These are phyloP conservation scores for Zelleria hepariella DNA, from an alignment of 2,888 invertebrate genomes.

Conservation along the genomic window DNA sequence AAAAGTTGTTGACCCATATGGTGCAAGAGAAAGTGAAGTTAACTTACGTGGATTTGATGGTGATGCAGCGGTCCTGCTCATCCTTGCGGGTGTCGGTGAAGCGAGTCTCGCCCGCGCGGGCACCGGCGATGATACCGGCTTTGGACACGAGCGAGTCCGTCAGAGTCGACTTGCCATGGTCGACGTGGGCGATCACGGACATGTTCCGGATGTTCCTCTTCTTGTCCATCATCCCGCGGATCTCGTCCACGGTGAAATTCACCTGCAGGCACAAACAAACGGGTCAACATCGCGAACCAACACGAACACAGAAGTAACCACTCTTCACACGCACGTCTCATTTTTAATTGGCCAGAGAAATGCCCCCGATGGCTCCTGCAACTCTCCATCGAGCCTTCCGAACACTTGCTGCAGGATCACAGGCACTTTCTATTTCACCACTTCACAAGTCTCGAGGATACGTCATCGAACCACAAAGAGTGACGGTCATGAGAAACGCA, in stretches of 20 bases:
- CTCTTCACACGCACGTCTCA: constrained; percentile 45
- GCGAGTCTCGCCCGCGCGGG: constrained; percentile 98
- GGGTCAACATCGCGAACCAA: constrained; percentile 31
- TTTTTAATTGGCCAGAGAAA: constrained; percentile 14
- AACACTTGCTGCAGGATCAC: constrained; percentile 10
- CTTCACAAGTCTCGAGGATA: constrained; percentile 38
- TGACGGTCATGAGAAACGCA: constrained; percentile 32
- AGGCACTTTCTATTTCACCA: constrained; percentile 35
- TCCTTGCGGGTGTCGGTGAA: constrained; percentile 99
- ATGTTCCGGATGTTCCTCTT: constrained; percentile 99
- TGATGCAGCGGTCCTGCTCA: constrained; percentile 99
- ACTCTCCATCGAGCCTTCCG: background rate
- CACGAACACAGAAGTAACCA: constrained; percentile 34
- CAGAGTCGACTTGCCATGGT: constrained; percentile 99
- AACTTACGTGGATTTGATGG: constrained; percentile 99
- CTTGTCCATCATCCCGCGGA: constrained; percentile 99
- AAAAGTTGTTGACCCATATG: constrained; percentile 21
- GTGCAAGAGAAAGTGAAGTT: constrained; percentile 3
- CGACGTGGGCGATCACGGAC: constrained; percentile 99
- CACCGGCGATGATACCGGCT: constrained; percentile 99
- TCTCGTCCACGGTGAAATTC: constrained; percentile 99
- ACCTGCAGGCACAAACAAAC: constrained; percentile 79
- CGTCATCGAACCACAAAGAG: constrained; percentile 57
- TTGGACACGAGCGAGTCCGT: constrained; percentile 99
- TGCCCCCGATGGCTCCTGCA: background rate